These are phyloP conservation scores for Heteractis magnifica DNA, from an alignment of 92 coral and sea anemone genomes.

Conservation along the genomic window DNA sequence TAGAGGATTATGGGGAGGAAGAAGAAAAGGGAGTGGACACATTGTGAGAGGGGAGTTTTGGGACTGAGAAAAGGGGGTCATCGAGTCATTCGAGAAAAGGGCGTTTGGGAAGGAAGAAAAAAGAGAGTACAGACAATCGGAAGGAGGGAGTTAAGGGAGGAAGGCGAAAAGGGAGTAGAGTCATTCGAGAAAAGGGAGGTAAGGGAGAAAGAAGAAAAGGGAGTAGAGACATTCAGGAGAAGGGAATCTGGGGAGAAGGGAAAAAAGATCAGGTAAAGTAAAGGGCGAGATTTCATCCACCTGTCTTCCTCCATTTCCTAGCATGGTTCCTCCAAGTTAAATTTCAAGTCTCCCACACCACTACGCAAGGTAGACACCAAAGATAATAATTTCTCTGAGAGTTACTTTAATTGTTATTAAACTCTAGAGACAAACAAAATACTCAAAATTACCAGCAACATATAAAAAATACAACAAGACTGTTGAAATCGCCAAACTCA, in stretches of 20 bases:
- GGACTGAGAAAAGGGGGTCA: too few relatives aligned
- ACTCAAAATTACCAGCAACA: slow-evolving; percentile 12
- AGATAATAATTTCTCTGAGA: neutral
- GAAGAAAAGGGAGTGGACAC: too few relatives aligned
- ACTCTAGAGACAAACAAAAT: neutral
- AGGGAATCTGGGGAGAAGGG: neutral
- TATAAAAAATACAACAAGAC: slow-evolving; percentile 43
- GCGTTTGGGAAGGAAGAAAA: neutral
- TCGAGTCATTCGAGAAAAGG: neutral
- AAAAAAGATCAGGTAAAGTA: slow-evolving; percentile 10
- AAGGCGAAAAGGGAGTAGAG: neutral
- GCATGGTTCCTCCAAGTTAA: slow-evolving; percentile 22
- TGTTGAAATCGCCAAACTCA: slow-evolving; percentile 9
- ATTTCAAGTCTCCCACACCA: neutral
- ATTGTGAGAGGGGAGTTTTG: too few relatives aligned
- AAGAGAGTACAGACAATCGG: neutral
- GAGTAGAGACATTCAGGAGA: neutral
- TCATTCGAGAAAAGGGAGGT: neutral
- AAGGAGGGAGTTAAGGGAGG: neutral
- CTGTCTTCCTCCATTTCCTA: slow-evolving; percentile 28
- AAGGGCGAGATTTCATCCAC: slow-evolving; percentile 23
- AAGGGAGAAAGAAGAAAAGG: neutral
- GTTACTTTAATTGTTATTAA: slow-evolving; percentile 4
- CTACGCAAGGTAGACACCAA: slow-evolving; percentile 18
- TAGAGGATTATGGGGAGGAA: too few relatives aligned